A percentile compares a stretch with the other conserved stretches of the same genome.
phyloP scores from a whole-genome alignment of 2,113 vertebrate genomes.

The Pelecanus crispus region DNA sequence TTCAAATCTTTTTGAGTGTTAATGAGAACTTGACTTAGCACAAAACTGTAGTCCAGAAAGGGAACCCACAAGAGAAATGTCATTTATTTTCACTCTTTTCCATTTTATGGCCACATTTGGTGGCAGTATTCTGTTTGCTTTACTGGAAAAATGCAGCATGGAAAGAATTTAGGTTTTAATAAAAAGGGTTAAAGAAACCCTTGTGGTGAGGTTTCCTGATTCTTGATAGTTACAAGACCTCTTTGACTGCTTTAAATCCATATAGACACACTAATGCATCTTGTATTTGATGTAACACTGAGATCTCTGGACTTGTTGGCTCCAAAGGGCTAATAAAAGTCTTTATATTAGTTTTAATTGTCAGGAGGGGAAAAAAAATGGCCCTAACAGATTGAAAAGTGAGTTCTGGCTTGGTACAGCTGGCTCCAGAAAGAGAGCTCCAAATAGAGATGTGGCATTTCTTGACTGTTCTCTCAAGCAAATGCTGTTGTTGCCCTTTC shows the following conservation, averaged over 20 bases:
- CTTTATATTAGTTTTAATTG: constrained; percentile 27
- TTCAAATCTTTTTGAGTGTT: background rate
- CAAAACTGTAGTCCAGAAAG: background rate
- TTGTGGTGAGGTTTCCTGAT: constrained; percentile 19
- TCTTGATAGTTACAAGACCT: background rate
- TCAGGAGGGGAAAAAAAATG: background rate
- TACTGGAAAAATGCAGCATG: constrained; percentile 10
- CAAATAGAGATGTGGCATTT: rapidly evolving
- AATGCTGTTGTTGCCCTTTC: background rate
- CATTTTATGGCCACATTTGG: background rate
- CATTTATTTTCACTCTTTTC: background rate
- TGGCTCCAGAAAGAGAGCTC: background rate
- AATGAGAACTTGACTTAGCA: background rate
- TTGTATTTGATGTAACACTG: background rate
- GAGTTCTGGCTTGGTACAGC: background rate
- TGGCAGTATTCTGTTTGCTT: background rate
- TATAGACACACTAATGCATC: constrained; percentile 30
- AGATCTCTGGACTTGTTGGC: constrained; percentile 12
- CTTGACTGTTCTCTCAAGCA: background rate
- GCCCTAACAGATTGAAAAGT: background rate
- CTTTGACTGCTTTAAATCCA: background rate
- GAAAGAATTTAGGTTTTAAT: constrained; percentile 24
- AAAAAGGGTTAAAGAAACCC: constrained; percentile 23
- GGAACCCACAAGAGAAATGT: background rate
- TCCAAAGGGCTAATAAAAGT: constrained; percentile 39